Evolutionary conservation across 2,888 invertebrate species (phyloP).

Genomic region (Platypus cylindrus): DNA sequence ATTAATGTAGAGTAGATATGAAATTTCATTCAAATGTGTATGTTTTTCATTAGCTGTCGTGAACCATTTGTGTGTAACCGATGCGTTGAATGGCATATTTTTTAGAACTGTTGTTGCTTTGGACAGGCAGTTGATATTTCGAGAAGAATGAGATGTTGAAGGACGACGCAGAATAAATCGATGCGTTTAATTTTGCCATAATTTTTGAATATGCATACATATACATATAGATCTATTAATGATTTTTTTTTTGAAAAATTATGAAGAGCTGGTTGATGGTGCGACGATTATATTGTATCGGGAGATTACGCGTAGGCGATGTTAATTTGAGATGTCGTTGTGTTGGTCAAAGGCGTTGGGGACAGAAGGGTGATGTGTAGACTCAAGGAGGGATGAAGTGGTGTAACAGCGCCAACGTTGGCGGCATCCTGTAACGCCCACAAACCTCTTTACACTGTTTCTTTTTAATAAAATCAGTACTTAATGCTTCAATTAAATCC

Average conservation of each 20-base stretch:
- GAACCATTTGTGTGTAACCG: conserved; percentile 7
- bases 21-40: conserved; percentile 12
- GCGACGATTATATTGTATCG: conserved; percentile 8
- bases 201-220: too few relatives aligned
- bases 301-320: conserved; percentile 14
- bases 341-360: conserved; percentile 26
- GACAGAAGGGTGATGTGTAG: conserved; percentile 25
- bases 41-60: conserved; percentile 7
- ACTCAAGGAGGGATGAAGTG: conserved; percentile 28
- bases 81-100: too few relatives aligned
- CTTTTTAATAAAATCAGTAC: conserved; percentile 4
- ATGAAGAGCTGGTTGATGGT: conserved; percentile 6
- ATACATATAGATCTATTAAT: too few relatives aligned
- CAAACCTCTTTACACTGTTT: conserved; percentile 21
- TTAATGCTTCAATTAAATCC: background rate
- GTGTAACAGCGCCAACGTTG: conserved; percentile 27
- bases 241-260: too few relatives aligned
- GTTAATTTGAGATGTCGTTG: conserved; percentile 31
- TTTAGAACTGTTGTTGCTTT: background rate
- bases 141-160: background rate
- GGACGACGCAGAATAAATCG: conserved; percentile 4
- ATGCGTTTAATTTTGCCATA: too few relatives aligned
- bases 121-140: background rate
- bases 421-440: conserved; percentile 34
- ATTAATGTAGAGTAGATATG: conserved; percentile 12